A percentile compares a stretch with the other conserved stretches of the same genome.
Evolutionary conservation across 2,113 vertebrate species (phyloP).

Genomic region (Siniperca chuatsi): DNA sequence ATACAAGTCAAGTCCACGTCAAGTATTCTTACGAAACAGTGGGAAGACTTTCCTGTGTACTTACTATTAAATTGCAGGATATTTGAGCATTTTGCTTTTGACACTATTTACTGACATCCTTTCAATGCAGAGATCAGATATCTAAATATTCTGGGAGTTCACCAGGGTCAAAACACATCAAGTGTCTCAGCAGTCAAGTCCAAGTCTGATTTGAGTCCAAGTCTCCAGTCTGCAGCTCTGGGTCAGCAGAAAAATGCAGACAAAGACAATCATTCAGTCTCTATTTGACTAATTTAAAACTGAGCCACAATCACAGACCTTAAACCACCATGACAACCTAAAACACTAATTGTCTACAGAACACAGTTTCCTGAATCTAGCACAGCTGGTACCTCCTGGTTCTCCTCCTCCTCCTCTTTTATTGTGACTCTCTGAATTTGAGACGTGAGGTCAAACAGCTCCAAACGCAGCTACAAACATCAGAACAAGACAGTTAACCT

Average conservation of each 20-base stretch:
- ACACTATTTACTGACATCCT: no score
- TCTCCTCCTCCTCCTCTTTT: slow-evolving; percentile 62
- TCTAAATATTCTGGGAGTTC: no score
- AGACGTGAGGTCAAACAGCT: slow-evolving; percentile 78
- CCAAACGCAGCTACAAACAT: slow-evolving; percentile 79
- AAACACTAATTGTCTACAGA: background rate
- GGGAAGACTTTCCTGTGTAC: background rate
- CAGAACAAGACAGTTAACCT: slow-evolving; percentile 1
- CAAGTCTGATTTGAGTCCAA: background rate
- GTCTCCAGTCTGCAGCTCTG: background rate
- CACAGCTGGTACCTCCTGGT: slow-evolving; percentile 51
- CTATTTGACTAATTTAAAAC: background rate
- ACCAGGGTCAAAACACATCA: background rate
- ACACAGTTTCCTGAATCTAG: background rate
- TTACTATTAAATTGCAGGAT: background rate
- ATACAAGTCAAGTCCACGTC: background rate
- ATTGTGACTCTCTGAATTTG: slow-evolving; percentile 74
- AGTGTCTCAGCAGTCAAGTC: background rate
- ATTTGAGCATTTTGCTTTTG: no score
- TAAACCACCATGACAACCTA: background rate
- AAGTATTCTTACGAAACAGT: background rate
- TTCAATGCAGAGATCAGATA: no score
- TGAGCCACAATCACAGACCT: background rate
- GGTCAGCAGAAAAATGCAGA: background rate
- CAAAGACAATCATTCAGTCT: background rate